A percentile compares a stretch with the other conserved stretches of the same genome.
These are phyloP conservation scores for Pangasius sanitwongsei DNA, from an alignment of 2,797 vertebrate genomes.

Conservation along the genomic window DNA sequence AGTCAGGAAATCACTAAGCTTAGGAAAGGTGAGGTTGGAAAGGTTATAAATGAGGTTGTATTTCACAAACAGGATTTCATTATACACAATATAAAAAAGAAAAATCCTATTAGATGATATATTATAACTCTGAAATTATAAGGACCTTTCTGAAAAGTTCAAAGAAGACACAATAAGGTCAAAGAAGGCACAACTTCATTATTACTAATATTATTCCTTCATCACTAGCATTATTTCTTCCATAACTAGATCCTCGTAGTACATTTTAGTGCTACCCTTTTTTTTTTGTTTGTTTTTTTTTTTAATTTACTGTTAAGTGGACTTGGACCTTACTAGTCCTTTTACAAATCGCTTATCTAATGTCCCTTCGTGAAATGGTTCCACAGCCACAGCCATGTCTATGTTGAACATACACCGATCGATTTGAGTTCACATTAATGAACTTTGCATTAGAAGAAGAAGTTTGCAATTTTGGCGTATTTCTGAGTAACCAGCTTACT, in stretches of 20 bases:
- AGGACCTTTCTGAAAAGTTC: neutral
- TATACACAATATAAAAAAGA: neutral
- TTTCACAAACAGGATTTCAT: neutral
- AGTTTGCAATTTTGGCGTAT: neutral
- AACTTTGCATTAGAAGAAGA: neutral
- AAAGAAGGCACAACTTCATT: neutral
- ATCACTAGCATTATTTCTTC: neutral
- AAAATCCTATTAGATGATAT: too few species aligned
- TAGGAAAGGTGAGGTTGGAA: neutral
- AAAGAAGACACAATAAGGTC: too few species aligned
- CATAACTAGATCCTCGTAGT: neutral
- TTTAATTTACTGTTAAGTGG: too few species aligned
- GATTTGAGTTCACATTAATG: neutral
- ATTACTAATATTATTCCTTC: neutral
- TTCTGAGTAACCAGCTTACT: neutral
- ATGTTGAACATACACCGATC: neutral
- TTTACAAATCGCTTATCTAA: neutral
- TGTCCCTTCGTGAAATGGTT: neutral
- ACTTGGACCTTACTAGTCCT: neutral
- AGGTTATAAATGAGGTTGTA: neutral
- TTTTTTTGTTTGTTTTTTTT: too few species aligned
- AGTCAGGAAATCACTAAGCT: constrained; percentile 19
- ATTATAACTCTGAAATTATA: neutral
- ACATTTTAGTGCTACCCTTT: too few species aligned
- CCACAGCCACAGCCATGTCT: neutral